Evolutionary conservation across 2,888 invertebrate genomes (phyloP), one percentile per base, ranked within the genome.

Genomic region (Meganola albula): DNA sequence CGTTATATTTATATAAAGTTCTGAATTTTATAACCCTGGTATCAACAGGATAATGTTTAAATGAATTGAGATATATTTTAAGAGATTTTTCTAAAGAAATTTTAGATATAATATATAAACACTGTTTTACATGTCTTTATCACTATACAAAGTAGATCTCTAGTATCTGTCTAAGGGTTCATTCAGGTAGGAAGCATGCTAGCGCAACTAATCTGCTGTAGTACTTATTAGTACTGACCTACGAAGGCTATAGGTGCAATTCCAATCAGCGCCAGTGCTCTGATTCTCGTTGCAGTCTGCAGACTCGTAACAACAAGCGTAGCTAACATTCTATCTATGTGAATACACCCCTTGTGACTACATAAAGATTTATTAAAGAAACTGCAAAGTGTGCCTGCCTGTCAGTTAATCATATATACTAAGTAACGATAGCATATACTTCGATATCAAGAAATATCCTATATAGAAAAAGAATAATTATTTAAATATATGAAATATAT

Each of bases 51-150:
- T 58, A n/a, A 51, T 38, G 60, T 66, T 63, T 64, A 44, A 64
- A 68, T 68, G 63, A 74, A 73, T 75, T 72, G 75, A 83, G 74
- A 80, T 82, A 80, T 84, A 83, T 84, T 85, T 84, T 85, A 83
- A 76, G 82, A 85, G 75, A 83, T 79, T 75, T 84, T 84, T 78
- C 69, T 72, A 73, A 76, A 63, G 53, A 71, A 67, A 69, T 76
- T 77, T 76, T 76, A 76, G 70, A 71, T 65, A 73, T 67, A 63
- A 65, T 64, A 53, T 58, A 58, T 51, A 65, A 73, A 74, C 66
- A 78, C 70, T 64, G 70, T 76, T 77, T 76, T 77, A 79, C 65
- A 68, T 78, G 76, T 80, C 63, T 74, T 70, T 79, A 73, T 76
- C 66, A 73, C 71, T 76, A 65, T 72, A 74, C 69, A 66, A 74